phyloP scores from a whole-genome alignment of 1,140 invertebrate species.

The Penaeus chinensis region DNA sequence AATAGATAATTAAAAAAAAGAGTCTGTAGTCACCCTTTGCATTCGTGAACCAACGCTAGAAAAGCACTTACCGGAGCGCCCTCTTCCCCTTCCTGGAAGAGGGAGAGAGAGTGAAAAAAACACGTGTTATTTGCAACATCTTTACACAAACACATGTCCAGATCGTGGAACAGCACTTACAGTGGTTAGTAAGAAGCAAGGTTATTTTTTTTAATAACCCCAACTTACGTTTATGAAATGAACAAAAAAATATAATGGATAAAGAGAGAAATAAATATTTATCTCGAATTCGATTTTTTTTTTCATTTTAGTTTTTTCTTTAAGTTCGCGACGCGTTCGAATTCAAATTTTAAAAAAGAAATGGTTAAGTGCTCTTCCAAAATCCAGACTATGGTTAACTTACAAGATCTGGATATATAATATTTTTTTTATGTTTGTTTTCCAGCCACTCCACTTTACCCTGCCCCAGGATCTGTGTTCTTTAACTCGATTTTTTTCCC shows the following conservation, averaged over 20 bases:
- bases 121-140: constrained; percentile 59
- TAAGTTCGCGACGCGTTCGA: neutral
- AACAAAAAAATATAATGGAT: no score
- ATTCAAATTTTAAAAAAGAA: neutral
- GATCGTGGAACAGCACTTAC: constrained; percentile 51
- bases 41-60: constrained; percentile 33
- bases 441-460: constrained; percentile 44
- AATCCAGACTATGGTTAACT: constrained; percentile 37
- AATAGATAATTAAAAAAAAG: no score
- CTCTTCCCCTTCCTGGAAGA: constrained; percentile 60
- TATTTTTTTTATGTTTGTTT: neutral
- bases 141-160: constrained; percentile 57
- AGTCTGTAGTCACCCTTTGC: neutral
- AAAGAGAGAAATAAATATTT: neutral
- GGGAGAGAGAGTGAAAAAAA: constrained; percentile 57
- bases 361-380: constrained; percentile 25
- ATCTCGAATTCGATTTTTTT: neutral
- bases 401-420: constrained; percentile 33
- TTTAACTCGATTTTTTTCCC: no score
- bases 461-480: constrained; percentile 3
- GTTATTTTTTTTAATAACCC: neutral
- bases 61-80: constrained; percentile 57
- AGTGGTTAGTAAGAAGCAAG: constrained; percentile 37
- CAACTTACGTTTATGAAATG: neutral
- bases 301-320: neutral